Evolutionary conservation across 2,797 vertebrate genomes (phyloP).

Genomic region (Bradypodion pumilum): DNA sequence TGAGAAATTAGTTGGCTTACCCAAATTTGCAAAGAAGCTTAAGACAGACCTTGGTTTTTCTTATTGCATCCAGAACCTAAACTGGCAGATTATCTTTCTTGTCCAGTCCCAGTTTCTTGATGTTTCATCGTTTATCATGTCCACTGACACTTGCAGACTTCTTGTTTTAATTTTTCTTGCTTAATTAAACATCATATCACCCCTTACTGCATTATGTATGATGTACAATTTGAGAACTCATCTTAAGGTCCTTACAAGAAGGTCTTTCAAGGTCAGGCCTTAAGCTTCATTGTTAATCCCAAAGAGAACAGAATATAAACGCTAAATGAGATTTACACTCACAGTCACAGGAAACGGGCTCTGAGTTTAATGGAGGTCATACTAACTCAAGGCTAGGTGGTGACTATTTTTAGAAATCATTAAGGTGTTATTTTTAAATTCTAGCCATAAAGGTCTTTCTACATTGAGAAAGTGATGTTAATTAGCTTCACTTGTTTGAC

Average conservation of each 20-base stretch:
- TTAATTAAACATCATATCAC: background rate
- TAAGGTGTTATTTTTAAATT: slow-evolving; percentile 75
- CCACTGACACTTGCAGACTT: background rate
- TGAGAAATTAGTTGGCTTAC: background rate
- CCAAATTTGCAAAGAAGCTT: background rate
- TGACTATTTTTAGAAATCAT: slow-evolving; percentile 75
- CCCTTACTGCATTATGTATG: accelerated
- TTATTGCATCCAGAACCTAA: background rate
- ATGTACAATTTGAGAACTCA: background rate
- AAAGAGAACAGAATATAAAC: slow-evolving; percentile 44
- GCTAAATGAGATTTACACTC: slow-evolving; percentile 54
- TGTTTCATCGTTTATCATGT: background rate
- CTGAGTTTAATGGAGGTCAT: slow-evolving; percentile 51
- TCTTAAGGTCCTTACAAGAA: slow-evolving; percentile 4
- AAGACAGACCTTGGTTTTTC: accelerated
- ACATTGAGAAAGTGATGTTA: slow-evolving; percentile 72
- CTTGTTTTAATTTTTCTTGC: background rate
- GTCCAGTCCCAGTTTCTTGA: background rate
- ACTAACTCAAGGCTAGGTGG: slow-evolving; percentile 50
- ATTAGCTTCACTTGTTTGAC: slow-evolving; percentile 49
- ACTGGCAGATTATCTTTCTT: background rate
- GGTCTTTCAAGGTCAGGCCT: slow-evolving; percentile 63
- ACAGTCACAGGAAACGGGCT: slow-evolving; percentile 45
- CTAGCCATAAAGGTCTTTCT: slow-evolving; percentile 65
- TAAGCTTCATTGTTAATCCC: slow-evolving; percentile 48